These are phyloP conservation scores for Idris sp. DNA, from an alignment of 1,140 invertebrate genomes.

Conservation along the genomic window DNA sequence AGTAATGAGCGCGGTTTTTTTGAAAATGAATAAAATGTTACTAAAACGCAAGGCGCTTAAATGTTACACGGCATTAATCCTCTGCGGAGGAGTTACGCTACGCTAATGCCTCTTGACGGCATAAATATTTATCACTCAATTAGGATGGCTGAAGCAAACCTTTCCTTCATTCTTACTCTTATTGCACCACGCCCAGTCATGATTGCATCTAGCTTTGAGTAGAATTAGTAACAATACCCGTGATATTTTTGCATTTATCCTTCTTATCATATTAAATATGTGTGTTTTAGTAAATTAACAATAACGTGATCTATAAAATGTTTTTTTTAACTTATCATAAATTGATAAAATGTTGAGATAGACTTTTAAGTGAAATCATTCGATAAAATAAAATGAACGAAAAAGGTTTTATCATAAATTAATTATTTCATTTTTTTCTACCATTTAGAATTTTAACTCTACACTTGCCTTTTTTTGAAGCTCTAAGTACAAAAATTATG, in stretches of 20 bases:
- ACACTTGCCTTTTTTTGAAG: too few species aligned
- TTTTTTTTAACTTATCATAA: too few species aligned
- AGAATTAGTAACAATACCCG: conserved; percentile 25
- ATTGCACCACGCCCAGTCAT: conserved; percentile 47
- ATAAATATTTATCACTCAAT: conserved; percentile 70
- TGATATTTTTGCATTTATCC: conserved; percentile 31
- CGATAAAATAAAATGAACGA: too few species aligned
- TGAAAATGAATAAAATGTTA: conserved; percentile 56
- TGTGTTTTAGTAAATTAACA: conserved; percentile 20
- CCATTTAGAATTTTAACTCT: too few species aligned
- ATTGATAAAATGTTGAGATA: too few species aligned
- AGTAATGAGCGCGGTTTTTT: conserved; percentile 37
- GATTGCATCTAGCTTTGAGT: conserved; percentile 37
- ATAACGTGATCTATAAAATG: too few species aligned
- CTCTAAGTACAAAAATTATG: too few species aligned
- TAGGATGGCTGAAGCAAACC: conserved; percentile 54
- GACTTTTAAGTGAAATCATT: too few species aligned
- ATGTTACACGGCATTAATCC: conserved; percentile 58
- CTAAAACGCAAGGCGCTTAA: conserved; percentile 51
- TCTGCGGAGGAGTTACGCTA: conserved; percentile 62
- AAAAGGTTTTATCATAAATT: too few species aligned
- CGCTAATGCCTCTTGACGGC: conserved; percentile 66
- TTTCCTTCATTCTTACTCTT: conserved; percentile 59
- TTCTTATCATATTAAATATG: conserved; percentile 44
- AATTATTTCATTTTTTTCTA: too few species aligned